phyloP scores from a whole-genome alignment of 1,140 invertebrate species.

The Acromyrmex heyeri region DNA sequence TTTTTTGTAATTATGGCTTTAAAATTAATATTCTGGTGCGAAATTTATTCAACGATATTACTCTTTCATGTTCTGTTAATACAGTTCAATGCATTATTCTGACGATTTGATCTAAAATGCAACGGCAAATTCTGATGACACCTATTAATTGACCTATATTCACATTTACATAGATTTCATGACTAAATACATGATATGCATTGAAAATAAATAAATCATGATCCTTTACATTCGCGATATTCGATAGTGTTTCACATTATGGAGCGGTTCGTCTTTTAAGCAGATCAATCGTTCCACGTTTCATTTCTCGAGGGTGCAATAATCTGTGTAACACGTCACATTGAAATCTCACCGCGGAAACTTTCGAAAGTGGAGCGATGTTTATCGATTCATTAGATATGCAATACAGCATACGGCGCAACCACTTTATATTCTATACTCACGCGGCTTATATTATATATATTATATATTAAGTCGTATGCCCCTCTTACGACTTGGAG shows the following conservation, averaged over 20 bases:
- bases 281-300: conserved; percentile 22
- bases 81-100: no score
- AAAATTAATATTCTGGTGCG: no score
- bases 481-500: conserved; percentile 1
- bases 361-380: conserved; percentile 44
- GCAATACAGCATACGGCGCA: conserved; percentile 26
- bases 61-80: no score
- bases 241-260: not conserved
- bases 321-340: conserved; percentile 24
- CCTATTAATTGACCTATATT: not conserved
- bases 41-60: no score
- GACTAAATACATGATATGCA: not conserved
- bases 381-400: conserved; percentile 56
- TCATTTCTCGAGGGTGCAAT: conserved; percentile 20
- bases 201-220: conserved; percentile 34
- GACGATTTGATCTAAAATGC: no score
- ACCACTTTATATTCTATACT: conserved; percentile 51
- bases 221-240: not conserved
- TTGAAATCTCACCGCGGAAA: conserved; percentile 21
- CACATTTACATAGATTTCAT: conserved; percentile 27
- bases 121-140: not conserved
- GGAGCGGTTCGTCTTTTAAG: not conserved
- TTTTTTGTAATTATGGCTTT: no score
- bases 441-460: conserved; percentile 47
- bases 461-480: conserved; percentile 18